These are phyloP conservation scores for Cololabis saira DNA, from an alignment of 2,113 vertebrate species.

Conservation along the genomic window DNA sequence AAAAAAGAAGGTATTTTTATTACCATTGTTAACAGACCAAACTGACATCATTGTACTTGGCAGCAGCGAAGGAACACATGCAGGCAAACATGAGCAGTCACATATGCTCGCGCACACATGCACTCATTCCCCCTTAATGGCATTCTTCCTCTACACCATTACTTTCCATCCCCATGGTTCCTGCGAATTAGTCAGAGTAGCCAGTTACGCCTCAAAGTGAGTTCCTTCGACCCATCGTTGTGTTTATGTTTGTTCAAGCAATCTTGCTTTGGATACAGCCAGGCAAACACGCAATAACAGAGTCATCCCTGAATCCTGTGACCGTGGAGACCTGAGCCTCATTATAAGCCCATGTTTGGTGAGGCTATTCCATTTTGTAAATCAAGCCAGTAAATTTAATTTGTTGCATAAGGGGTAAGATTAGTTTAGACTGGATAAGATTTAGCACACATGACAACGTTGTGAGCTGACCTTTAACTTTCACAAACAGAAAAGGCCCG, in stretches of 20 bases:
- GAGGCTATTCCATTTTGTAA: constrained; percentile 13
- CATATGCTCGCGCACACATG: too few relatives aligned
- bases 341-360: constrained; percentile 16
- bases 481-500: constrained; percentile 13
- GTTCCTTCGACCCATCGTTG: constrained; percentile 40
- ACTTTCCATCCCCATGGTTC: constrained; percentile 61
- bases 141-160: constrained; percentile 53
- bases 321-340: constrained; percentile 8
- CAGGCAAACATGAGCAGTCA: too few relatives aligned
- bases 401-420: constrained; percentile 25
- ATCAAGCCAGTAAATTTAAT: constrained; percentile 30
- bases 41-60: constrained; percentile 47
- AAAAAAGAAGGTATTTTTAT: constrained; percentile 21
- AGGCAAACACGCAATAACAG: neutral
- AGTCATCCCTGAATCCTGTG: neutral
- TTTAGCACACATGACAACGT: constrained; percentile 23
- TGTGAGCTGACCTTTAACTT: constrained; percentile 42
- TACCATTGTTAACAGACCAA: constrained; percentile 36
- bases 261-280: constrained; percentile 13
- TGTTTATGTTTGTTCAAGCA: constrained; percentile 42
- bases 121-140: constrained; percentile 25
- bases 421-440: constrained; percentile 27
- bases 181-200: constrained; percentile 45
- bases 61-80: constrained; percentile 11
- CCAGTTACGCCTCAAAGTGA: constrained; percentile 38